phyloP scores from a whole-genome alignment of 2,888 invertebrate species.

The Sicus ferrugineus region DNA sequence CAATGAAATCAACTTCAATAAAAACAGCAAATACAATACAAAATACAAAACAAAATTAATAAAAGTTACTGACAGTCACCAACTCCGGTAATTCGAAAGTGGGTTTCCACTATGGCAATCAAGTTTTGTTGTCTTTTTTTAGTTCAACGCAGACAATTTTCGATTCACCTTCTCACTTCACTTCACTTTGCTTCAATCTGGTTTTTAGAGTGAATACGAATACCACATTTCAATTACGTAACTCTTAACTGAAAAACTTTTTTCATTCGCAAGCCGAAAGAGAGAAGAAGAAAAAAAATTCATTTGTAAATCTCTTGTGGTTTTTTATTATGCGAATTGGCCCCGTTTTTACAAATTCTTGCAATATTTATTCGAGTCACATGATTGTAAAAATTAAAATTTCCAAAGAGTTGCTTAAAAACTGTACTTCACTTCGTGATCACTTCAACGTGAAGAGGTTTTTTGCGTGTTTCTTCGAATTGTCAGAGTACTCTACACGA shows the following conservation, averaged over 20 bases:
- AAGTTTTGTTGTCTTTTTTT: no score
- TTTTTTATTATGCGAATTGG: neutral
- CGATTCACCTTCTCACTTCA: neutral
- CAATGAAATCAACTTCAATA: no score
- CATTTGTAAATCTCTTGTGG: neutral
- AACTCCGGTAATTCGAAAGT: neutral
- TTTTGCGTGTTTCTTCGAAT: no score
- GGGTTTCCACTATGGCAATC: neutral
- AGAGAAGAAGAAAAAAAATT: neutral
- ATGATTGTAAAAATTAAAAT: slow-evolving; percentile 3
- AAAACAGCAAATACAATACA: no score
- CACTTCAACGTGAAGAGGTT: no score
- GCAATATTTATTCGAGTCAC: slow-evolving; percentile 6
- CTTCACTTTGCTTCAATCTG: neutral
- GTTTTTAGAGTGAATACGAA: neutral
- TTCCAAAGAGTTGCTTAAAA: neutral
- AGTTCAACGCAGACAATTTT: neutral
- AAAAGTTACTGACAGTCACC: neutral
- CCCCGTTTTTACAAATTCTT: slow-evolving; percentile 7
- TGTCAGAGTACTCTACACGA: no score
- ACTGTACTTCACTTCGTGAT: no score
- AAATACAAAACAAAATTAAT: no score
- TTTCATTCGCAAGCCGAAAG: neutral
- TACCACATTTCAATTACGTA: slow-evolving; percentile 2
- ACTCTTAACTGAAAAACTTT: neutral